These are phyloP conservation scores for Larimichthys crocea DNA, from an alignment of 2,113 vertebrate genomes.

Conservation along the genomic window DNA sequence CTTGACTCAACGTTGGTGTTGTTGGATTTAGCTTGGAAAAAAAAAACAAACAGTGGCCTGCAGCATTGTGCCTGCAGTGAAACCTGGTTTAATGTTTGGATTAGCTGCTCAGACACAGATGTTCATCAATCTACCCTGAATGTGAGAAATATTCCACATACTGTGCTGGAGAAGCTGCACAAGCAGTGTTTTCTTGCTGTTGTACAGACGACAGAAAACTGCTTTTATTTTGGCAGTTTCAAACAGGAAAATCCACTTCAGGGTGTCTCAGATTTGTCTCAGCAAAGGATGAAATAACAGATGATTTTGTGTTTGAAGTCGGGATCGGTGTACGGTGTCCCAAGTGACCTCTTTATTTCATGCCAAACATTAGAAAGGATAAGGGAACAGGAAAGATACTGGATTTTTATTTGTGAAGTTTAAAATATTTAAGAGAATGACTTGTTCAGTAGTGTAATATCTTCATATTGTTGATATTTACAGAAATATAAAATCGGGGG, in stretches of 20 bases:
- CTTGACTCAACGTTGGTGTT: background rate
- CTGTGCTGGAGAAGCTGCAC: background rate
- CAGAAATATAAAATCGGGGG: background rate
- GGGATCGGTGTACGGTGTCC: background rate
- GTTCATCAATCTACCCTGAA: background rate
- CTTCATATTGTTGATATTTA: conserved; percentile 1
- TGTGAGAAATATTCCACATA: background rate
- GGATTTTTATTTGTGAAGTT: background rate
- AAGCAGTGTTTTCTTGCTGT: background rate
- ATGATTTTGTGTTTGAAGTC: background rate
- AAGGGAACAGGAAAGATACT: background rate
- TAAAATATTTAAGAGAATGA: background rate
- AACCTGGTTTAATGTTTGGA: background rate
- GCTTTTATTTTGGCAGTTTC: background rate
- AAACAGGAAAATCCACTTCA: background rate
- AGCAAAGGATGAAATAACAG: background rate
- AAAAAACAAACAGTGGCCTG: background rate
- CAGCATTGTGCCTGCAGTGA: background rate
- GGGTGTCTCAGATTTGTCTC: background rate
- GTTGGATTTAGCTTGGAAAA: background rate
- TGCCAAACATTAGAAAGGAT: background rate
- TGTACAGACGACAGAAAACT: background rate
- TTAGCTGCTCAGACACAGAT: background rate
- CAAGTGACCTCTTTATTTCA: conserved; percentile 8
- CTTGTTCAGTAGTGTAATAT: background rate